Evolutionary conservation across 1,140 invertebrate genomes (phyloP).

Genomic region (Papilio polyxenes): DNA sequence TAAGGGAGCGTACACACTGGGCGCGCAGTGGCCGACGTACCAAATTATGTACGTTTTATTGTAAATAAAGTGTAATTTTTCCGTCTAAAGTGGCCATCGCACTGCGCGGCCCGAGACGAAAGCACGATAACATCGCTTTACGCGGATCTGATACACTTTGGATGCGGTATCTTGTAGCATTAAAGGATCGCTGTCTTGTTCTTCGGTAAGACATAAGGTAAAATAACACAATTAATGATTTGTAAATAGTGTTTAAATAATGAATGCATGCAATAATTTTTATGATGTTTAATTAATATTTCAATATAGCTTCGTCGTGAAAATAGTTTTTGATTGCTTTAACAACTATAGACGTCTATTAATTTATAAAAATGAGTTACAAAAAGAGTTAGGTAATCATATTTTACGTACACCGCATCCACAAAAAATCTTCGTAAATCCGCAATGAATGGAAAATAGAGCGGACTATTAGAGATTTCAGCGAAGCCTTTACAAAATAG

Average conservation of each 20-base stretch:
- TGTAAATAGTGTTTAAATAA: too few relatives aligned
- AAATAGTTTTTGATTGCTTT: not conserved
- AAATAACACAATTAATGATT: not conserved
- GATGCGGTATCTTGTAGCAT: slow-evolving; percentile 39
- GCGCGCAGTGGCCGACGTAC: slow-evolving; percentile 37
- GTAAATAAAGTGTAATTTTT: slow-evolving; percentile 48
- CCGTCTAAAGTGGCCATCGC: slow-evolving; percentile 46
- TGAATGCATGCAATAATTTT: too few relatives aligned
- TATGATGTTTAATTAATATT: too few relatives aligned
- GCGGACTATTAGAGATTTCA: slow-evolving; percentile 43
- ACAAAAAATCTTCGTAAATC: slow-evolving; percentile 25
- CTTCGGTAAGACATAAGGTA: not conserved
- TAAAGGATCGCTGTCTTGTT: not conserved
- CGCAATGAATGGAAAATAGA: slow-evolving; percentile 42
- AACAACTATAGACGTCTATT: not conserved
- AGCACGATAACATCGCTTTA: slow-evolving; percentile 45
- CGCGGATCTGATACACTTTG: not conserved
- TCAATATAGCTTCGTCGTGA: too few relatives aligned
- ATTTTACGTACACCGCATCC: slow-evolving; percentile 30
- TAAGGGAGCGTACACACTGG: slow-evolving; percentile 29
- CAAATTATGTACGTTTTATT: slow-evolving; percentile 50
- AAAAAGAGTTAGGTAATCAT: not conserved
- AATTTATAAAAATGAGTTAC: not conserved
- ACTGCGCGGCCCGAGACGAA: slow-evolving; percentile 43
- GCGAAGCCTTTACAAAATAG: slow-evolving; percentile 44